Evolutionary conservation across 2,113 vertebrate genomes (phyloP).

Genomic region (Scomber japonicus): DNA sequence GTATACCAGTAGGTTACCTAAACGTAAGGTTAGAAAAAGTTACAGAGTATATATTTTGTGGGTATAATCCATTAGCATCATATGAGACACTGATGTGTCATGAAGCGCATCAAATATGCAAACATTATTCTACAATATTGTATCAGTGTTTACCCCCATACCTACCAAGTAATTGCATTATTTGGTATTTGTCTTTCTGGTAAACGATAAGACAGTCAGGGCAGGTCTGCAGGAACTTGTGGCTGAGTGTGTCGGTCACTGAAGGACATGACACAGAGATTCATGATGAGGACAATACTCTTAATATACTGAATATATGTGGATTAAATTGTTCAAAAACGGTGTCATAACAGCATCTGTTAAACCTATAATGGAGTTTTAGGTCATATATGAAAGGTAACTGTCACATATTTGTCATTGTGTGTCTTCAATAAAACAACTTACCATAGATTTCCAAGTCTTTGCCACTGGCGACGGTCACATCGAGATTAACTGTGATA

Average conservation of each 20-base stretch:
- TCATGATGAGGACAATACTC: neutral
- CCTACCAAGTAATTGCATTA: neutral
- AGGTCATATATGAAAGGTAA: too few relatives aligned
- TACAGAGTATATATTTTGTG: too few relatives aligned
- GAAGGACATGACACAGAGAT: neutral
- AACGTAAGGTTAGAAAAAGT: too few relatives aligned
- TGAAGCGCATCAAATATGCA: too few relatives aligned
- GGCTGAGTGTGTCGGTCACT: rapidly evolving
- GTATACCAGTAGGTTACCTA: too few relatives aligned
- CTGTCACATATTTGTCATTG: neutral
- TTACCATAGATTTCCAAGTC: neutral
- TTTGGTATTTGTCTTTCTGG: neutral
- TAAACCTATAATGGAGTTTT: too few relatives aligned
- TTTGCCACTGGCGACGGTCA: neutral
- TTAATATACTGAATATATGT: neutral
- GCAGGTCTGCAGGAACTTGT: conserved; percentile 9
- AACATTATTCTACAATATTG: too few relatives aligned
- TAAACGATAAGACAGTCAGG: neutral
- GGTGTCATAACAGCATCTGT: too few relatives aligned
- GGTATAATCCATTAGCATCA: too few relatives aligned
- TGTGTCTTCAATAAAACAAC: neutral
- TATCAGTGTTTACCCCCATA: neutral
- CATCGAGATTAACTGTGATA: rapidly evolving
- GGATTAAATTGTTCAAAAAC: too few relatives aligned
- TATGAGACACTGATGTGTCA: too few relatives aligned